Evolutionary conservation across 2,113 vertebrate species (phyloP).

Genomic region (Plestiodon gilberti): DNA sequence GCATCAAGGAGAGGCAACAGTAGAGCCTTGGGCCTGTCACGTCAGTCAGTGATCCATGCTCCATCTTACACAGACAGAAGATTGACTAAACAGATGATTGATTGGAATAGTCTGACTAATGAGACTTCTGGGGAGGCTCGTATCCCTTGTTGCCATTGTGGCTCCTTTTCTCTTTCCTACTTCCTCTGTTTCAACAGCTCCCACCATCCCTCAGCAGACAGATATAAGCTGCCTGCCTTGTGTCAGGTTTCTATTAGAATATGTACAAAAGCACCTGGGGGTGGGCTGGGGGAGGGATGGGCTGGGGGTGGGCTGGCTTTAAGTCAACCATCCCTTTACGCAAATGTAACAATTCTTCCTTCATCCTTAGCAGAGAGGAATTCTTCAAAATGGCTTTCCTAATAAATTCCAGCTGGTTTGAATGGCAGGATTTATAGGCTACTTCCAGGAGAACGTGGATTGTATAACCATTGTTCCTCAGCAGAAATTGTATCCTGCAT

Average conservation of each 20-base stretch:
- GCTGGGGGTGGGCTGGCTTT: background rate
- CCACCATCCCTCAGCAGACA: background rate
- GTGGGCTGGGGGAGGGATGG: background rate
- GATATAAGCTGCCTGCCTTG: background rate
- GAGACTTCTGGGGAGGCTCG: no score
- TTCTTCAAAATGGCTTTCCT: slow-evolving; percentile 47
- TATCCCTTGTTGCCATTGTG: background rate
- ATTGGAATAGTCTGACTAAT: background rate
- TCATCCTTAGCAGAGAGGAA: slow-evolving; percentile 52
- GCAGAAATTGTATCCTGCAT: slow-evolving; percentile 46
- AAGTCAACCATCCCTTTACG: slow-evolving; percentile 15
- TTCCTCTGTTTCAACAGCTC: background rate
- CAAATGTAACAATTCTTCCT: slow-evolving; percentile 36
- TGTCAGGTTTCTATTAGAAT: slow-evolving; percentile 12
- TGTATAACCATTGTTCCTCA: slow-evolving; percentile 44
- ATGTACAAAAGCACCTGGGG: background rate
- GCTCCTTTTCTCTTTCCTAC: fast-evolving
- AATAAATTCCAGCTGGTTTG: slow-evolving; percentile 53
- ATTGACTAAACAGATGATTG: background rate
- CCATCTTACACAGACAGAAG: background rate
- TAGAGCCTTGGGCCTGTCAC: no score
- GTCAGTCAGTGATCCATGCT: background rate
- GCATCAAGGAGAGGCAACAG: no score
- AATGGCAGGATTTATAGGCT: slow-evolving; percentile 60
- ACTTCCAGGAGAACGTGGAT: slow-evolving; percentile 46